A percentile compares a stretch with the other conserved stretches of the same genome.
Conservation (phyloP, 2,888 invertebrate genomes). For the Megalurothrips usitatus region DNA sequence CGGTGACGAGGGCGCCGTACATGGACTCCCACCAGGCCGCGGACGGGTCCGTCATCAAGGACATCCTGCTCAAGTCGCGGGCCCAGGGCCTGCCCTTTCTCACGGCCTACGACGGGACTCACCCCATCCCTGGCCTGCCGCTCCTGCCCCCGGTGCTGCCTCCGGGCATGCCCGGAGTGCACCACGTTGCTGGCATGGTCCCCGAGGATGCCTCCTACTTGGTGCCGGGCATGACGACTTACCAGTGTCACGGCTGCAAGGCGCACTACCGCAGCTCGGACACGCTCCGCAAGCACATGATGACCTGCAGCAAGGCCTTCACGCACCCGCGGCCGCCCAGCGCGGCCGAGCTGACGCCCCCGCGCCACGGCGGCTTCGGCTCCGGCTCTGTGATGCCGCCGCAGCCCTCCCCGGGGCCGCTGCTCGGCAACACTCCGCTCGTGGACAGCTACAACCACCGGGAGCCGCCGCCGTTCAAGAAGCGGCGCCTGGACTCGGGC, state of each 20-base stretch:
- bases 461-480: slow-evolving; percentile 50
- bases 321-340: not conserved
- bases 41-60: slow-evolving; percentile 60
- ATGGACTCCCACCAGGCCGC: slow-evolving; percentile 35
- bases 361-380: slow-evolving; percentile 38
- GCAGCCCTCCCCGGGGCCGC: slow-evolving; percentile 75
- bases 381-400: slow-evolving; percentile 49
- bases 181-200: not conserved
- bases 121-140: not conserved
- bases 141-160: not conserved
- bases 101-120: not conserved
- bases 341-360: not conserved
- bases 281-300: slow-evolving; percentile 8
- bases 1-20: not conserved
- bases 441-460: slow-evolving; percentile 59
- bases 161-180: not conserved
- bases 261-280: not conserved
- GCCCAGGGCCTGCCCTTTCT: slow-evolving; percentile 42
- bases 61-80: slow-evolving; percentile 65
- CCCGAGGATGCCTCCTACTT: not conserved
- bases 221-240: not conserved
- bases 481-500: slow-evolving; percentile 51
- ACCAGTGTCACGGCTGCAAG: slow-evolving; percentile 1
- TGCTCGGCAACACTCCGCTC: slow-evolving; percentile 74
- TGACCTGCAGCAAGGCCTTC: slow-evolving; percentile 6